Base-by-base conservation (phyloP, 1,140 invertebrate genomes). In the Ips typographus region DNA sequence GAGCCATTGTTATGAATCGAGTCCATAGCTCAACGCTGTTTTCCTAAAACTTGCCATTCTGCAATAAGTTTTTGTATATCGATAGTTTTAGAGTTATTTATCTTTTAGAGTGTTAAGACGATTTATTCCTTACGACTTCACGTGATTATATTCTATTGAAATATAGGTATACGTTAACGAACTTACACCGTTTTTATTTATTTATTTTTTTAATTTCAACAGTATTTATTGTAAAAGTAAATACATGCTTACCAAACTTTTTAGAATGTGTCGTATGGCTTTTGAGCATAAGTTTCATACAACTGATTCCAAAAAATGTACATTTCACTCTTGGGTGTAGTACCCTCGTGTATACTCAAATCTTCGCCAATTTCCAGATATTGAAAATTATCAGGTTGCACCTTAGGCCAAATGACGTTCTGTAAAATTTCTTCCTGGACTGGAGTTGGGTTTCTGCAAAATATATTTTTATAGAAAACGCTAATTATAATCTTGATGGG, bases 401-500 rank as follows among this genome's bases (percentile, higher is more conserved):
- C 51, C 41, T 44, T 64, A 7, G 71, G 71, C 71, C 71, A 73
- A 6, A 41, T 65, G 6, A 70, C 39, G 55, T 70, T 66, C 22
- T 73, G 68, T 38, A 73, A 53, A 49, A 64, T 43, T 40, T 66
- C 51, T 2, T 66, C 64, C 37, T 70, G 2, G 47, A 40, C 3
- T 40, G 71, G 68, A 22, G 68, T 73, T 2, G 71, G 71, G 64
- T 73, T 73, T 58, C 68, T 72, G 22, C 41, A 69, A 62, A 44
- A 6, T 37, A 55, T 4, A 7, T 1, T 55, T 22, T 36, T 36
- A 55, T 38, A 55, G 37, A 55, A 66, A 44, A n/a, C 40, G 1
- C 38, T 57, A 8, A 22, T 49, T 22, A 49, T 49, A 22, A 49
- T 49, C 42, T n/a, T 7, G 5, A 22, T 6, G 5, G 59, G 22